Evolutionary conservation across 2,888 invertebrate genomes (phyloP).

Genomic region (Caenorhabditis wallacei): DNA sequence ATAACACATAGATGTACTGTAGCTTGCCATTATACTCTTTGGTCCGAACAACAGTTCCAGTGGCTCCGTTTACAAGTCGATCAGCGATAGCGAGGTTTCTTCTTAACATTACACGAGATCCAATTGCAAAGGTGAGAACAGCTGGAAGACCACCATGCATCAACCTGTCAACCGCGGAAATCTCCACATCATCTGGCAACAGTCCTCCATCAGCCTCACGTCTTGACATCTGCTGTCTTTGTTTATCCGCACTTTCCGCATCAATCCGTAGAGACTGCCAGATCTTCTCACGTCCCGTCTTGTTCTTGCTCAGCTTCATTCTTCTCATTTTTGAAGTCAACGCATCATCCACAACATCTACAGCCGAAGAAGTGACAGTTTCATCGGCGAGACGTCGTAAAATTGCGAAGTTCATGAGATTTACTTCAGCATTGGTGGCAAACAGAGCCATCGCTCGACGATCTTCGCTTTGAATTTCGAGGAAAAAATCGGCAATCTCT

Average conservation of each 20-base stretch:
- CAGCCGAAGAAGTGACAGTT: neutral
- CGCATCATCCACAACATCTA: neutral
- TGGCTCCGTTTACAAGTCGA: conserved; percentile 52
- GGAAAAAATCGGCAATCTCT: no score
- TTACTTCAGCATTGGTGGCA: neutral
- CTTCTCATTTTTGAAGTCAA: neutral
- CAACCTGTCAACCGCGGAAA: no score
- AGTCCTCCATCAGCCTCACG: no score
- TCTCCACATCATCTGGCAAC: no score
- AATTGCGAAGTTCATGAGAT: neutral
- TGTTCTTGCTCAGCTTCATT: no score
- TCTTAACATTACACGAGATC: conserved; percentile 47
- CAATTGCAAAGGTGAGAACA: neutral
- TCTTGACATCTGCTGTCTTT: no score
- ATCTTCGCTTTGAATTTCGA: no score
- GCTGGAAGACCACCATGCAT: neutral
- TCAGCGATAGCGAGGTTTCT: conserved; percentile 30
- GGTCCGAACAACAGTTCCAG: conserved; percentile 34
- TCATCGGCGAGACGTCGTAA: neutral
- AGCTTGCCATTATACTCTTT: neutral
- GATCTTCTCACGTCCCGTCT: no score
- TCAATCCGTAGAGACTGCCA: no score
- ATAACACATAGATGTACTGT: neutral
- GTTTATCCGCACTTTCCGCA: no score
- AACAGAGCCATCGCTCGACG: conserved; percentile 9